These are phyloP conservation scores for Mesocentrotus franciscanus DNA, from an alignment of 53 echinoderm and acorn worm genomes.

Conservation along the genomic window DNA sequence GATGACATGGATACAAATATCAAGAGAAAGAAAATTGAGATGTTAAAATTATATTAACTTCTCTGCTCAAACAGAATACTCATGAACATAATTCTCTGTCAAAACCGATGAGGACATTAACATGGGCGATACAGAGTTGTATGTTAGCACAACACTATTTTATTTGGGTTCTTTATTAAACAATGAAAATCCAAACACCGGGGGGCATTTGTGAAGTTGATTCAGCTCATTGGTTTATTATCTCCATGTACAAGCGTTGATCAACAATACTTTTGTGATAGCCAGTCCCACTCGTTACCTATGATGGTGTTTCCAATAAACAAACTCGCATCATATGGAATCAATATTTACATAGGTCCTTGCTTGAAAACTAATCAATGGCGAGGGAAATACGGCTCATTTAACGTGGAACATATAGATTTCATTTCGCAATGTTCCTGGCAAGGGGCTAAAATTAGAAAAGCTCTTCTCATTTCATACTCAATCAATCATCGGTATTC, in stretches of 20 bases:
- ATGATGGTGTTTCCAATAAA: background rate
- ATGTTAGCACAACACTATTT: background rate
- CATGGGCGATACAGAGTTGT: background rate
- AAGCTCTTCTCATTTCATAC: background rate
- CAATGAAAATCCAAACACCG: background rate
- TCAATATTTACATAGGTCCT: slow-evolving; percentile 24
- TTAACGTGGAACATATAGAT: background rate
- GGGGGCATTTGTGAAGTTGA: background rate
- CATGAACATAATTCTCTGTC: background rate
- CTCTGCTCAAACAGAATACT: background rate
- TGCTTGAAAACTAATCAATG: background rate
- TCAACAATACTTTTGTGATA: background rate
- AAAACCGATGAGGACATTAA: background rate
- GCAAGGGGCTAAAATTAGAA: slow-evolving; percentile 9
- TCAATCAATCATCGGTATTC: background rate
- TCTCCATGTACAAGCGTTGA: background rate
- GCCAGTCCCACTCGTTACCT: background rate
- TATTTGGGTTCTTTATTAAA: background rate
- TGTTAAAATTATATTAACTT: background rate
- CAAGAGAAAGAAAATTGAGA: background rate
- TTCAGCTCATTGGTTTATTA: background rate
- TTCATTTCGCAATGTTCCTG: background rate
- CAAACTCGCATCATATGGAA: background rate
- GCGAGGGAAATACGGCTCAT: background rate
- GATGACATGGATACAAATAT: background rate